Conservation (phyloP, 2,113 vertebrate genomes). For the Sinocyclocheilus rhinocerous region DNA sequence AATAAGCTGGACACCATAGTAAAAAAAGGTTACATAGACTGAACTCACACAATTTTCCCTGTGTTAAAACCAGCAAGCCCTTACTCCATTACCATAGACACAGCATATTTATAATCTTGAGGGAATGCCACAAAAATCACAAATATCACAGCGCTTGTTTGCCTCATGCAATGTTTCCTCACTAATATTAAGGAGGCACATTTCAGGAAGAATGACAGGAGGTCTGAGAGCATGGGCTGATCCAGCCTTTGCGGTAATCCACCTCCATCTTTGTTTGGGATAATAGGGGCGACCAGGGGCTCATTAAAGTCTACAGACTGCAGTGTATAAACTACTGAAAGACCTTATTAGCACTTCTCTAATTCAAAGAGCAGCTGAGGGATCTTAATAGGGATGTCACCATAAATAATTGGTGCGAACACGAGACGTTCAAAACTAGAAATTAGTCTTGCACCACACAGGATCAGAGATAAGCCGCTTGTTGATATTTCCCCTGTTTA, state of each 20-base stretch:
- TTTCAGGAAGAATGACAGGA: slow-evolving; percentile 46
- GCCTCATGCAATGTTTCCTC: slow-evolving; percentile 23
- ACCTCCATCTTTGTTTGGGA: slow-evolving; percentile 50
- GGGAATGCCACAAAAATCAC: slow-evolving; percentile 4
- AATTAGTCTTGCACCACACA: slow-evolving; percentile 28
- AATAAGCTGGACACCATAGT: not conserved
- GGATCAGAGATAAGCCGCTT: slow-evolving; percentile 23
- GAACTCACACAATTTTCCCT: not conserved
- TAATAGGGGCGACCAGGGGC: slow-evolving; percentile 48
- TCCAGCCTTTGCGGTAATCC: slow-evolving; percentile 43
- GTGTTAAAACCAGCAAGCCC: not conserved
- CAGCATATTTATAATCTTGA: slow-evolving; percentile 16
- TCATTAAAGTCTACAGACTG: slow-evolving; percentile 53
- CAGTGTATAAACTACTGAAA: slow-evolving; percentile 45
- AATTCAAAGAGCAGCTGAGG: slow-evolving; percentile 49
- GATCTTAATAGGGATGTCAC: slow-evolving; percentile 48
- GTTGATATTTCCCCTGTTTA: slow-evolving; percentile 27
- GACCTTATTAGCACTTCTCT: slow-evolving; percentile 50
- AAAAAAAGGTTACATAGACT: slow-evolving; percentile 13
- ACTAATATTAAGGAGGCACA: slow-evolving; percentile 34
- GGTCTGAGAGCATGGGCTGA: slow-evolving; percentile 35
- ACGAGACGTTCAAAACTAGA: slow-evolving; percentile 32
- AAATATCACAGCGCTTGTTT: slow-evolving; percentile 16
- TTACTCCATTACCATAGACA: not conserved
- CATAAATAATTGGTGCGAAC: slow-evolving; percentile 47